Evolutionary conservation across 2,888 invertebrate genomes (phyloP).

Genomic region (Chalcosyrphus nemorum): DNA sequence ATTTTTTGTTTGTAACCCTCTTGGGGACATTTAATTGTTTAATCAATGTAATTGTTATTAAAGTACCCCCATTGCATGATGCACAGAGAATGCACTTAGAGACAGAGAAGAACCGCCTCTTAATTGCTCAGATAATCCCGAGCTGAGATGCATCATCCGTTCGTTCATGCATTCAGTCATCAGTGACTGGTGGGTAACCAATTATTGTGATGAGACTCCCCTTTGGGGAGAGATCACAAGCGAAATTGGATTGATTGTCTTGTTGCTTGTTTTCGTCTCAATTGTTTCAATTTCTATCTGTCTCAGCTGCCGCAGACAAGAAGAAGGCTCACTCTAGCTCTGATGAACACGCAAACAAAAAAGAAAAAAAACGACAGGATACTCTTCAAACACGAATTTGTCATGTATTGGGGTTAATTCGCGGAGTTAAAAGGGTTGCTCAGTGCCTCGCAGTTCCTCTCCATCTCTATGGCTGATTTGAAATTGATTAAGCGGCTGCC

Average conservation of each 20-base stretch:
- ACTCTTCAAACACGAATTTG: not conserved
- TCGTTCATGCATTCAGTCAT: too few species aligned
- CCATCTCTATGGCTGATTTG: not conserved
- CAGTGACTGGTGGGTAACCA: slow-evolving; percentile 19
- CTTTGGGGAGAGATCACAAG: not conserved
- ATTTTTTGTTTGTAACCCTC: slow-evolving; percentile 18
- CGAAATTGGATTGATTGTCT: slow-evolving; percentile 25
- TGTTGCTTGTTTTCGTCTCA: slow-evolving; percentile 22
- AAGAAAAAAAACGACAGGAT: too few species aligned
- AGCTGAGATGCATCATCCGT: slow-evolving; percentile 11
- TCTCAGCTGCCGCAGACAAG: slow-evolving; percentile 9
- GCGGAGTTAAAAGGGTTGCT: slow-evolving; percentile 42
- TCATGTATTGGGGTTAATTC: slow-evolving; percentile 40
- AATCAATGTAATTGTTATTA: slow-evolving; percentile 52
- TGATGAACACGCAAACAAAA: slow-evolving; percentile 15
- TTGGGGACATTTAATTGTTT: slow-evolving; percentile 52
- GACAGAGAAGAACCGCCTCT: slow-evolving; percentile 21
- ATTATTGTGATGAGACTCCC: slow-evolving; percentile 36
- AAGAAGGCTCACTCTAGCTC: not conserved
- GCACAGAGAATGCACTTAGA: slow-evolving; percentile 11
- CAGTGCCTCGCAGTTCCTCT: not conserved
- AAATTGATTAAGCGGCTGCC: slow-evolving; percentile 31
- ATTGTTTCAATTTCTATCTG: slow-evolving; percentile 42
- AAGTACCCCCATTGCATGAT: slow-evolving; percentile 19
- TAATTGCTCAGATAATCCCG: slow-evolving; percentile 67